Conservation (phyloP, 2,888 invertebrate species). For the Smittia aterrima region DNA sequence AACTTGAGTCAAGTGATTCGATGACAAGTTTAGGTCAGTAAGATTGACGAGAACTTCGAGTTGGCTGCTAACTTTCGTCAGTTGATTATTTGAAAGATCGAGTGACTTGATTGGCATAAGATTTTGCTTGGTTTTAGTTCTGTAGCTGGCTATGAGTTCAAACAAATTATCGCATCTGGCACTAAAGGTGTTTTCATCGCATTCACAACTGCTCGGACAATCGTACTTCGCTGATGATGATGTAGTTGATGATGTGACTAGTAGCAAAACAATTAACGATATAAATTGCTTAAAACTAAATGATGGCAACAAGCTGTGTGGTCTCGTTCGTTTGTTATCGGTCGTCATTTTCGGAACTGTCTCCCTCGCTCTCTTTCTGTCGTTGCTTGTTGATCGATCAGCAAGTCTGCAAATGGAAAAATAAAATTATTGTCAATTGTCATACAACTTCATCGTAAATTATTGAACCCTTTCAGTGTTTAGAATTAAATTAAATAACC, state of each 20-base stretch:
- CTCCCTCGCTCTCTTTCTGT: background rate
- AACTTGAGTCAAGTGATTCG: slow-evolving; percentile 60
- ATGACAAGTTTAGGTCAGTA: slow-evolving; percentile 63
- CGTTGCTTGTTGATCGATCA: background rate
- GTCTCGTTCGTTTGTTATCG: background rate
- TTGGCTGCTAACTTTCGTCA: slow-evolving; percentile 59
- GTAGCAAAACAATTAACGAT: slow-evolving; percentile 28
- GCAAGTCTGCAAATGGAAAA: background rate
- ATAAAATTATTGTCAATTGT: background rate
- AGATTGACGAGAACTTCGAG: slow-evolving; percentile 61
- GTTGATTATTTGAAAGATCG: slow-evolving; percentile 64
- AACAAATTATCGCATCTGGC: slow-evolving; percentile 51
- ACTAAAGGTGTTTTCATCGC: slow-evolving; percentile 21
- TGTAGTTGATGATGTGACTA: slow-evolving; percentile 33
- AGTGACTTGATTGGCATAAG: slow-evolving; percentile 53
- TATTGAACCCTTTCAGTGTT: too few species aligned
- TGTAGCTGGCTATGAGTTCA: slow-evolving; percentile 45
- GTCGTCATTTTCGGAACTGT: background rate
- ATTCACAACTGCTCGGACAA: slow-evolving; percentile 16
- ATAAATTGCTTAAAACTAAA: slow-evolving; percentile 26
- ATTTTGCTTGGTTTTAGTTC: background rate
- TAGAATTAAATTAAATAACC: too few species aligned
- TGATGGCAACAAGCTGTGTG: slow-evolving; percentile 22
- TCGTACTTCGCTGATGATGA: slow-evolving; percentile 11
- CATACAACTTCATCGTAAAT: too few species aligned